Base-by-base conservation (phyloP, 2,888 invertebrate species). In the Pristionchus japonicus region DNA sequence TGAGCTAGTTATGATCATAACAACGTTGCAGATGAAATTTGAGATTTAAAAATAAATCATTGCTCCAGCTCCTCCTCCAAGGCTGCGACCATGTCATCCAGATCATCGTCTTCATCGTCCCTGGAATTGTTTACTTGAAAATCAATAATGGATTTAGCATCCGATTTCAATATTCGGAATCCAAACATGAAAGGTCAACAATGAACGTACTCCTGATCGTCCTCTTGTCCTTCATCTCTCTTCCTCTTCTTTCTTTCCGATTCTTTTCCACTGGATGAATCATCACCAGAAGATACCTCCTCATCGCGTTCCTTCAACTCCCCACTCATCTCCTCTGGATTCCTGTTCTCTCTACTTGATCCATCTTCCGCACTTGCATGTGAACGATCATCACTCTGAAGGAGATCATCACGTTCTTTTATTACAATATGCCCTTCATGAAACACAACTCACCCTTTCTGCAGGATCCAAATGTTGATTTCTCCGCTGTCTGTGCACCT, bases 11-110 rank as follows among this genome's bases (percentile, higher is more conserved):
- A n/a, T n/a, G n/a, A n/a, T n/a, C n/a, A n/a, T n/a, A n/a, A 43
- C 43, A 43, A 43, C 43, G 7, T 43, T n/a, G n/a, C 43, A 9
- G 43, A n/a, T 43, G 43, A 43, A n/a, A n/a, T n/a, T n/a, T n/a
- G n/a, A n/a, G n/a, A n/a, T n/a, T n/a, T n/a, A n/a, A 43, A 43
- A 43, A 43, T 43, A 43, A 43, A 9, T 52, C 52, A 52, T 52
- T 47, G 82, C 27, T 82, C 82, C 3, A 86, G 67, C 67, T 86
- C 64, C 9, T 85, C 34, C 70, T 92, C 92, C 23, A 92, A 86
- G 31, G 89, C 83, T 4, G 91, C 92, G 6, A 91, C 92, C 91
- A 92, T 90, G 37, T 91, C 91, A 37, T 92, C 91, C 43, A 89
- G 89, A n/a, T 88, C 88, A 17, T 43, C 43, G 11, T 52, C 52